These are phyloP conservation scores for Philopedon plagiatum DNA, from an alignment of 2,888 invertebrate genomes.

Conservation along the genomic window DNA sequence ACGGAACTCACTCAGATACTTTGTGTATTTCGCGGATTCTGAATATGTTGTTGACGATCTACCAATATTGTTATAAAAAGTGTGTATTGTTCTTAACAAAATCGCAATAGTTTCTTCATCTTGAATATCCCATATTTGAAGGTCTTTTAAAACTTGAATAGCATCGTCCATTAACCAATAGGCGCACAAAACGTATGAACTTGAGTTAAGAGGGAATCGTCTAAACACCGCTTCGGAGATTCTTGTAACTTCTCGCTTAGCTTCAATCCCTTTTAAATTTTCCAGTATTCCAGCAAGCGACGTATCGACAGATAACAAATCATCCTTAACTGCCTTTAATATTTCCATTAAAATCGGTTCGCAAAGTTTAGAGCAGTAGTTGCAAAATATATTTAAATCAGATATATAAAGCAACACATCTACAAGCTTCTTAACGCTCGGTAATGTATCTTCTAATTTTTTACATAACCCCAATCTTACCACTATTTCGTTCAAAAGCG, in stretches of 20 bases:
- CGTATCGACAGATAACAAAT: slow-evolving; percentile 33
- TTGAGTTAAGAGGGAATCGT: slow-evolving; percentile 16
- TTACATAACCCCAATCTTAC: slow-evolving; percentile 23
- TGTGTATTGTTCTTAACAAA: slow-evolving; percentile 1
- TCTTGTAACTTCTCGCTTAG: slow-evolving; percentile 38
- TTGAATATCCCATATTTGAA: background rate
- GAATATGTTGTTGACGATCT: background rate
- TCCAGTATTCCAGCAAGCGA: slow-evolving; percentile 43
- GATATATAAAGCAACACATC: slow-evolving; percentile 37
- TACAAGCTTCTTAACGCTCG: slow-evolving; percentile 36
- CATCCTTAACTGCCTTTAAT: slow-evolving; percentile 28
- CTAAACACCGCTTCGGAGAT: slow-evolving; percentile 40
- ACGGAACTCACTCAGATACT: slow-evolving; percentile 2
- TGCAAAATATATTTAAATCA: slow-evolving; percentile 45
- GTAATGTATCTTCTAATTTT: slow-evolving; percentile 15
- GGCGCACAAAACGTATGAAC: background rate
- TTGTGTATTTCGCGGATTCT: slow-evolving; percentile 1
- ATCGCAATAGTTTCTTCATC: background rate
- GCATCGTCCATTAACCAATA: slow-evolving; percentile 19
- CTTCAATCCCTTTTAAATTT: slow-evolving; percentile 40
- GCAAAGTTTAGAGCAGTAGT: slow-evolving; percentile 36
- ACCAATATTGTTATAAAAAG: slow-evolving; percentile 17
- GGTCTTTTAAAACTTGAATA: background rate
- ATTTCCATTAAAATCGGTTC: slow-evolving; percentile 43
- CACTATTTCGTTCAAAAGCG: slow-evolving; percentile 43